Evolutionary conservation across 2,888 invertebrate genomes (phyloP), one percentile per base, ranked within the genome.

Genomic region (Ischnura elegans): DNA sequence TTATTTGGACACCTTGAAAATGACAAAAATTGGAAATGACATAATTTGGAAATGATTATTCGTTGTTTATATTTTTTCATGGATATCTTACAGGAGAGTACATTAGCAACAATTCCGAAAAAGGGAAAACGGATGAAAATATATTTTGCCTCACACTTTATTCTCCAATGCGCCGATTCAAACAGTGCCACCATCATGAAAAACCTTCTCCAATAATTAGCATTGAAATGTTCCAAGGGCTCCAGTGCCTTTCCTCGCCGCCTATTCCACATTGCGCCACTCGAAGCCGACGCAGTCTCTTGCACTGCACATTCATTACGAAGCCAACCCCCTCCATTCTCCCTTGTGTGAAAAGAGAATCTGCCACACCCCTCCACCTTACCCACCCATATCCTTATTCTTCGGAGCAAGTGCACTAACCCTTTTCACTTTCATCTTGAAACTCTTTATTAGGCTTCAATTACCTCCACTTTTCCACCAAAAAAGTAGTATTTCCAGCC

Each of bases 161-260:
- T 25, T 25, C 61, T 61, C 61, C 61, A 61, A 13, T 61, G 61
- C n/a, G 2, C 61, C n/a, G 10, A 25, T n/a, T n/a, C 61, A n/a
- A 21, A 6, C 61, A n/a, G 61, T 61, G n/a, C n/a, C n/a, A 13
- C n/a, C n/a, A n/a, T n/a, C 36, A 8, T 76, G 16, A 29, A 76
- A 36, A 76, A 61, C n/a, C 29, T n/a, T 76, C 1, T 76, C 36
- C 76, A 36, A 76, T 8, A 29, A 76, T 76, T 76, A 36, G 29
- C 76, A 76, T 76, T 36, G 76, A 76, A 36, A 76, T 25, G 36
- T 76, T 42, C 43, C 25, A 45, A 43, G 66, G n/a, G 90, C 66
- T 66, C 55, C 90, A 61, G 42, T 43, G 61, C 25, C 90, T 90
- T 46, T 46, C 86, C 86, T 86, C 46, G 86, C 45, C 46, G 25